These are phyloP conservation scores for Philopotamus ludificatus DNA, from an alignment of 1,140 invertebrate species.

Conservation along the genomic window DNA sequence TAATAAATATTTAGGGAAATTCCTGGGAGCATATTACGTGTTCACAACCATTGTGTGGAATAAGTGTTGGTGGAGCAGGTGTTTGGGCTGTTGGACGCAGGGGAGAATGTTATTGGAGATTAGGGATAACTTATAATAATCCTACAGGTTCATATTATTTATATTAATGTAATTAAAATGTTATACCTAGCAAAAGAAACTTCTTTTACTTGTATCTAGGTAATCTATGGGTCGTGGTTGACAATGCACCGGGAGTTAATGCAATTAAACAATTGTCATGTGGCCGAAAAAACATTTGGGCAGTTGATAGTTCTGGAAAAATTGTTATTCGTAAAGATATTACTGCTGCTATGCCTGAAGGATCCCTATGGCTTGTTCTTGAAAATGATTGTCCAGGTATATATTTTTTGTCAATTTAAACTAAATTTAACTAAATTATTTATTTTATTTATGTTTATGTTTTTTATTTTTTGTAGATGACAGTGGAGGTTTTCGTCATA, in stretches of 20 bases:
- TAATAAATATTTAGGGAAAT: conserved; percentile 59
- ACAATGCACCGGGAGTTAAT: conserved; percentile 22
- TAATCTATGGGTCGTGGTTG: conserved; percentile 37
- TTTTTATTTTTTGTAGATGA: conserved; percentile 45
- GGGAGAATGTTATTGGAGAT: conserved; percentile 77
- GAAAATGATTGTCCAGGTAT: conserved; percentile 37
- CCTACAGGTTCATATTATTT: conserved; percentile 61
- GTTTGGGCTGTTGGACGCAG: conserved; percentile 86
- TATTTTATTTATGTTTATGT: not conserved
- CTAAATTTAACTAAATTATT: too few relatives aligned
- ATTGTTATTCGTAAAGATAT: conserved; percentile 32
- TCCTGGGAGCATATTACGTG: conserved; percentile 79
- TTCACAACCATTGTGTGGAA: conserved; percentile 72
- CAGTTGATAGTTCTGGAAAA: conserved; percentile 37
- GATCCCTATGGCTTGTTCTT: conserved; percentile 33
- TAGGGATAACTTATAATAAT: conserved; percentile 65
- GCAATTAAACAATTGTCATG: conserved; percentile 35
- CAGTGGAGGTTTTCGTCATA: conserved; percentile 70
- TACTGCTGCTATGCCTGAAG: conserved; percentile 35
- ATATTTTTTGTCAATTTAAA: not conserved
- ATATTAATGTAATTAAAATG: too few relatives aligned
- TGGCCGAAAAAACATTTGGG: conserved; percentile 29
- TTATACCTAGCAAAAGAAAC: conserved; percentile 45
- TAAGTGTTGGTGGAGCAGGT: conserved; percentile 65
- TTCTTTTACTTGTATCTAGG: conserved; percentile 19